phyloP scores from a whole-genome alignment of 2,113 vertebrate species.

The Tricholaema leucomelas region DNA sequence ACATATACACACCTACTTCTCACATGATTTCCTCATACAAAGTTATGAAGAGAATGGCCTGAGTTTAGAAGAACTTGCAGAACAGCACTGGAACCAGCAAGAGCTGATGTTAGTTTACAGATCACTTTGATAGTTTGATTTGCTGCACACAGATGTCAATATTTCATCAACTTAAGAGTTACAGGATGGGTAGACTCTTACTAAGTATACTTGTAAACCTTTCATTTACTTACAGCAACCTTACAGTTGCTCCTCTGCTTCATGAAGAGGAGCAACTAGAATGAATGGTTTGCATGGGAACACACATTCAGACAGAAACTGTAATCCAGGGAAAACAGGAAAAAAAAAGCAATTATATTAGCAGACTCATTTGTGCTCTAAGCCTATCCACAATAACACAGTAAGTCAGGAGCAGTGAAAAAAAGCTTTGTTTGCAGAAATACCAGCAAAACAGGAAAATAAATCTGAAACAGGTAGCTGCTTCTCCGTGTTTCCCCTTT shows the following conservation, averaged over 20 bases:
- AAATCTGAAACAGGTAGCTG: rapidly evolving
- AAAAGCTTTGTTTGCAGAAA: not conserved
- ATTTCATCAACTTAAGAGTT: not conserved
- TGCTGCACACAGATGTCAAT: not conserved
- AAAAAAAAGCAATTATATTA: no score
- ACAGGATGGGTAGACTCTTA: not conserved
- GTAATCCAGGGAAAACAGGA: not conserved
- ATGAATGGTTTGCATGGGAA: not conserved
- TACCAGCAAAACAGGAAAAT: not conserved
- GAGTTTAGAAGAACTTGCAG: not conserved
- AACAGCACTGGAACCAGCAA: not conserved
- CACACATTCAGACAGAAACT: not conserved
- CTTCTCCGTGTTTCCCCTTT: not conserved
- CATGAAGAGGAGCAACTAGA: not conserved
- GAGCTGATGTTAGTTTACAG: not conserved
- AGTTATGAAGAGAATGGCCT: not conserved
- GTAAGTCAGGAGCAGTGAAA: not conserved
- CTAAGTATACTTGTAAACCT: not conserved
- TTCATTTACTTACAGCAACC: not conserved
- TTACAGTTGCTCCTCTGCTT: no score
- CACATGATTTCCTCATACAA: not conserved
- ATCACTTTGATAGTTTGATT: not conserved
- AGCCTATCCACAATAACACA: not conserved
- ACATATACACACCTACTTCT: not conserved
- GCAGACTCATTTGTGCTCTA: not conserved